Evolutionary conservation across 2,797 vertebrate genomes (phyloP).

Genomic region (Amniataba percoides): DNA sequence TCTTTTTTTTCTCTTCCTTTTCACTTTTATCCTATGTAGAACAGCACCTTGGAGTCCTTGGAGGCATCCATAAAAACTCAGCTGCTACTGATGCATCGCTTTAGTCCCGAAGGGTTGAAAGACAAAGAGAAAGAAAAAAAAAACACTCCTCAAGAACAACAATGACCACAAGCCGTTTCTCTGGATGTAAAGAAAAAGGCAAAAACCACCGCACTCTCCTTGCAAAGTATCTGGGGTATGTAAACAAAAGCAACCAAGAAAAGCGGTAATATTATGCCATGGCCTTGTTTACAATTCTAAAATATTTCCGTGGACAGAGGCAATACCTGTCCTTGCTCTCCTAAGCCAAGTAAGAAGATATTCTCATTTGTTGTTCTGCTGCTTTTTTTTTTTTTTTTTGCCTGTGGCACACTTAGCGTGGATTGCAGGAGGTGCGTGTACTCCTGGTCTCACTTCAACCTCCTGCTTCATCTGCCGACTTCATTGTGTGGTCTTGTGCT

Average conservation of each 20-base stretch:
- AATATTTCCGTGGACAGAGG: conserved; percentile 74
- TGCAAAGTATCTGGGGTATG: conserved; percentile 65
- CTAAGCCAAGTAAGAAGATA: conserved; percentile 68
- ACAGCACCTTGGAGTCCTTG: background rate
- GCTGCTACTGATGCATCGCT: conserved; percentile 21
- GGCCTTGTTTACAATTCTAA: conserved; percentile 75
- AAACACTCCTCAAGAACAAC: conserved; percentile 46
- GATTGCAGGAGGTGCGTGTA: conserved; percentile 44
- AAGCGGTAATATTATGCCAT: conserved; percentile 68
- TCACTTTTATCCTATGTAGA: conserved; percentile 28
- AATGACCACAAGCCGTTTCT: conserved; percentile 69
- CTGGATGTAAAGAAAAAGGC: conserved; percentile 56
- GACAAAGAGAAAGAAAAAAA: too few relatives aligned
- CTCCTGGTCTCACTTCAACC: conserved; percentile 40
- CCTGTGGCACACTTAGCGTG: conserved; percentile 61
- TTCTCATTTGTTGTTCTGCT: conserved; percentile 65
- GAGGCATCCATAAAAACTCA: conserved; percentile 25
- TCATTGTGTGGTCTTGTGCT: conserved; percentile 27
- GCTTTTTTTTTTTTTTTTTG: too few relatives aligned
- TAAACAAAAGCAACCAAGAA: conserved; percentile 65
- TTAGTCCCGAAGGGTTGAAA: conserved; percentile 15
- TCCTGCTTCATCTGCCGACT: conserved; percentile 55
- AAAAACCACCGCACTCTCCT: conserved; percentile 33
- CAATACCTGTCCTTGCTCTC: conserved; percentile 77
- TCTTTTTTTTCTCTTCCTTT: too few relatives aligned